Base-by-base conservation (phyloP, 2,113 vertebrate species). In the Chamaea fasciata region DNA sequence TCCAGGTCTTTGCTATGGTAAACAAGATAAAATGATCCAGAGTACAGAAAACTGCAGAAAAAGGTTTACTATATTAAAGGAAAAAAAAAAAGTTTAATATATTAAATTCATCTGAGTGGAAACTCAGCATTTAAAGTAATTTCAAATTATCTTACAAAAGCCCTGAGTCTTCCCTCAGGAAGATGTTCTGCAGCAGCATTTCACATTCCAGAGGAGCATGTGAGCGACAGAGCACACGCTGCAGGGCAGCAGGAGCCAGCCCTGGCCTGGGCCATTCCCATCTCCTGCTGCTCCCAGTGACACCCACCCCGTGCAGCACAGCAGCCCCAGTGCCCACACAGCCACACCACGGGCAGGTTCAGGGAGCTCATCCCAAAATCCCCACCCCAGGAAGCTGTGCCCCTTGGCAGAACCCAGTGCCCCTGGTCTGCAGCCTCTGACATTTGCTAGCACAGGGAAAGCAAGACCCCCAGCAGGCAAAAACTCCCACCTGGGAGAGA, bases 1-100 rank as follows among this genome's bases (percentile, higher is more conserved):
- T 20, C 62, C 42, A 33, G 12, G 47, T 67, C 63, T 95, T 79
- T 60, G 55, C 35, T 78, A 59, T 17, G 10, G 31, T 71, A 59
- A 95, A 94, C 39, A 83, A 71, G 47, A 69, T n/a, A 37, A 90
- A 89, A 77, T 44, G 44, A 81, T 56, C 65, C 53, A 89, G 70
- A 92, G 35, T 27, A 67, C 52, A 76, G 39, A 53, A 78, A 69
- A 69, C 16, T n/a, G 35, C 15, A 84, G 49, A 23, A 84, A 63
- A 73, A 57, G 2, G 7, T 33, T 80, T 77, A 81, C 10, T n/a
- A 6, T 37, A 49, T 28, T 88, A 30, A 56, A 21, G 47, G 47
- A 17, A 42, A 26, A 57, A 67, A n/a, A 67, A 39, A 49, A 76
- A 27, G 24, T 22, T n/a, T 28, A 37, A 65, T 57, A 65, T 41